Percentiles rank a stretch among this genome's conserved stretches.
These are phyloP conservation scores for Lamprologus tigripictilis DNA, from an alignment of 2,113 vertebrate species.

Conservation along the genomic window DNA sequence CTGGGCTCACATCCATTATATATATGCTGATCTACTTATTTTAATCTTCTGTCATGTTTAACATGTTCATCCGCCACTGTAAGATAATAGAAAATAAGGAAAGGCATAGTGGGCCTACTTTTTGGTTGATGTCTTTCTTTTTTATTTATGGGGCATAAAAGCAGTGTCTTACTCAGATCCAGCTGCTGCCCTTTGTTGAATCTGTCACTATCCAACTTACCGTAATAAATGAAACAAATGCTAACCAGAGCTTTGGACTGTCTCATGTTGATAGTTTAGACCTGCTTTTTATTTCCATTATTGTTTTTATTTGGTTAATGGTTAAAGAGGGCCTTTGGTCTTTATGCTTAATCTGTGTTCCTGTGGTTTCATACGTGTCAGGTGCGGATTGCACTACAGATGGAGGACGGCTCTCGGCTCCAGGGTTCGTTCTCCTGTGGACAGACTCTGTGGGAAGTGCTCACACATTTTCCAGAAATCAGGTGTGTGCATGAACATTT, in stretches of 20 bases:
- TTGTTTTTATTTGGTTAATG: neutral
- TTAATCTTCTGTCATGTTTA: neutral
- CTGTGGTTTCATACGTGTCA: conserved; percentile 25
- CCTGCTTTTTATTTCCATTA: neutral
- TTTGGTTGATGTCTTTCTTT: neutral
- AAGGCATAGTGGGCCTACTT: neutral
- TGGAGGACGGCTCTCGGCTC: conserved; percentile 83
- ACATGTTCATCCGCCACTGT: neutral
- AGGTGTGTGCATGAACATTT: conserved; percentile 69
- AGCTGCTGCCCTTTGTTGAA: neutral
- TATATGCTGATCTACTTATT: neutral
- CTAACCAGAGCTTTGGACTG: neutral
- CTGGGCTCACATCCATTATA: neutral
- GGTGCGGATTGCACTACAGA: conserved; percentile 86
- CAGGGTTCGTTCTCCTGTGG: conserved; percentile 80
- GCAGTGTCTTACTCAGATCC: neutral
- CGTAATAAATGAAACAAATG: neutral
- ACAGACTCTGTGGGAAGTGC: conserved; percentile 87
- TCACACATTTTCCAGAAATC: conserved; percentile 80
- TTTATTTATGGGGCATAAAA: neutral
- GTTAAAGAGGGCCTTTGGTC: neutral
- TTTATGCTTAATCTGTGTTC: neutral
- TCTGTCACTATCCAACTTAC: neutral
- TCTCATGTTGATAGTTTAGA: neutral
- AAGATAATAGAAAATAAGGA: neutral